Base-by-base conservation (phyloP, 2,113 vertebrate species). In the Nothobranchius kuhntae region DNA sequence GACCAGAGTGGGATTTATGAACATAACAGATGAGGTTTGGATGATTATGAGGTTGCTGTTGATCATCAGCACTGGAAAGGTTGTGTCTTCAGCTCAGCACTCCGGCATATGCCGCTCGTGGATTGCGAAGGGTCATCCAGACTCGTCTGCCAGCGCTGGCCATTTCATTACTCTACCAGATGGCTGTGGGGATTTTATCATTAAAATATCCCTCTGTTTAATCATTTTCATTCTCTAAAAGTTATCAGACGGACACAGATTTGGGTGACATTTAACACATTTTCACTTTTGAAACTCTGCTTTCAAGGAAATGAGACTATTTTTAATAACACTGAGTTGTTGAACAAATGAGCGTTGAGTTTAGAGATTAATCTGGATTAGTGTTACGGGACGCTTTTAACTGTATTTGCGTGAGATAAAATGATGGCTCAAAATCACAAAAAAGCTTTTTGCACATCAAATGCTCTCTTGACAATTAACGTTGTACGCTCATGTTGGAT, bases 131-230 rank as follows among this genome's bases (percentile, higher is more conserved):
- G 89, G 89, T 91, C 89, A 80, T 69, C 74, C 82, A 77, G 78
- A 80, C 30, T 76, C 87, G 77, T 73, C 75, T 71, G 86, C 78
- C 81, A 68, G 76, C 45, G 4, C 73, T 45, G 26, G 80, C 44
- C 77, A 71, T 88, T 89, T 91, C 72, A 85, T 89, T 84, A 82
- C 69, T 6, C 53, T 75, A 77, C 77, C 91, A 92, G 91, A 92
- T 92, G 90, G 88, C 70, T 73, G 78, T 42, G 3, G 73, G 76
- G 78, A 78, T 79, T 88, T 81, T 69, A 85, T 86, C 74, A 89
- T 87, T 84, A 87, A 80, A 86, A 82, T 30, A 76, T 75, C 70
- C 81, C 65, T 64, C 67, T 59, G 50, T 56, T 56, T 17, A 78
- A 68, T 81, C 68, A 13, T 62, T 81, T 36, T 77, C 35, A 61